A percentile compares a stretch with the other conserved stretches of the same genome.
phyloP scores from a whole-genome alignment of 2,797 vertebrate species.

The Trachurus trachurus region DNA sequence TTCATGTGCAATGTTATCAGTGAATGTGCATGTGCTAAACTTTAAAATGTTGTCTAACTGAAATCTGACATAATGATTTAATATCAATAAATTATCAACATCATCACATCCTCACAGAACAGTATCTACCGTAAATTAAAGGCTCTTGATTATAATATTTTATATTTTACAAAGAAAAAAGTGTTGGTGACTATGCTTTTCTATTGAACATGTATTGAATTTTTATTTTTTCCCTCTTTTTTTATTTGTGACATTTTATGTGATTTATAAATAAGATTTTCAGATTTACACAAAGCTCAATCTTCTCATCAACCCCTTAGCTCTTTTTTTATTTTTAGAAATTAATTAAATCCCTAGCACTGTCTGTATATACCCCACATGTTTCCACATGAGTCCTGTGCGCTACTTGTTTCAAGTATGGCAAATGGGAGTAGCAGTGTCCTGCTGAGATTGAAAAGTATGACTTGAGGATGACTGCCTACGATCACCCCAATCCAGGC shows the following conservation, averaged over 20 bases:
- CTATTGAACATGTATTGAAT: too few relatives aligned
- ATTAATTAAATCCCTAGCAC: slow-evolving; percentile 3
- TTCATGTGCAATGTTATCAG: not conserved
- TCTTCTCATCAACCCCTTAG: not conserved
- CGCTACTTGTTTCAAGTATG: slow-evolving; percentile 24
- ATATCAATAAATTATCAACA: not conserved
- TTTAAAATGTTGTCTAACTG: too few relatives aligned
- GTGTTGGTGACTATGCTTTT: not conserved
- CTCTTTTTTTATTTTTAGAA: not conserved
- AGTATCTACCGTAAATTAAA: not conserved
- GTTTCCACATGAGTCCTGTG: not conserved
- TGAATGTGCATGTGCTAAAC: not conserved
- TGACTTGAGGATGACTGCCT: slow-evolving; percentile 45
- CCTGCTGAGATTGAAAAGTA: slow-evolving; percentile 67
- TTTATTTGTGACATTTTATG: not conserved
- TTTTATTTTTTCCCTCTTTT: not conserved
- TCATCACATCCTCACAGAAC: not conserved
- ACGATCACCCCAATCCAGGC: slow-evolving; percentile 41
- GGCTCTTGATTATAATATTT: too few relatives aligned
- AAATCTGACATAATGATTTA: not conserved
- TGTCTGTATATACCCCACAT: not conserved
- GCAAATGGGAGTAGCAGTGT: slow-evolving; percentile 19
- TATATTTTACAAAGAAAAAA: too few relatives aligned
- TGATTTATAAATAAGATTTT: not conserved
- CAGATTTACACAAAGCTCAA: not conserved